phyloP scores from a whole-genome alignment of 53 echinoderm and acorn worm species.

The Apostichopus leukothele region DNA sequence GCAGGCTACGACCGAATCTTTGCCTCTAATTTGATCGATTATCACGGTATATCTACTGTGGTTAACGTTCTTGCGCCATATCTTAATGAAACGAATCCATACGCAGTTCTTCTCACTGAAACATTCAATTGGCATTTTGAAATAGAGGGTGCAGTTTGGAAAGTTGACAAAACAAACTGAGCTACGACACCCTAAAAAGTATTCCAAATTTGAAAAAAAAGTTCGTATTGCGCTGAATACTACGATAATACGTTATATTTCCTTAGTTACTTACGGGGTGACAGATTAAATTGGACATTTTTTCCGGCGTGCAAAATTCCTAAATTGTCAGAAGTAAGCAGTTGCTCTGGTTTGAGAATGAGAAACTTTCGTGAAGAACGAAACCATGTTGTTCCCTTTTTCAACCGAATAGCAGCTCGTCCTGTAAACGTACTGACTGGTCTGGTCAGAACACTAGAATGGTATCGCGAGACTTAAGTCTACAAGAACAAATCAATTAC shows the following conservation, averaged over 20 bases:
- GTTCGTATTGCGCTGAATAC: constrained; percentile 22
- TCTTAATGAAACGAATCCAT: neutral
- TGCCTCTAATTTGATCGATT: constrained; percentile 12
- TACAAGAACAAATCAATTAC: too few relatives aligned
- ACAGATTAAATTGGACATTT: neutral
- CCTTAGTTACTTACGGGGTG: constrained; percentile 61
- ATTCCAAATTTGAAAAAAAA: neutral
- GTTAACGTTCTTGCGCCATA: neutral
- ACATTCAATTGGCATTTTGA: neutral
- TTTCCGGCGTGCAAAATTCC: neutral
- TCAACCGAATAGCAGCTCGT: neutral
- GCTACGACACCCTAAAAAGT: neutral
- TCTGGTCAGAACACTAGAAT: constrained; percentile 19
- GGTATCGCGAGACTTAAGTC: neutral
- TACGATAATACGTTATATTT: constrained; percentile 65
- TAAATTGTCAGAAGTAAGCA: constrained; percentile 49
- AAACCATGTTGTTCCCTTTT: constrained; percentile 63
- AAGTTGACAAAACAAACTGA: neutral
- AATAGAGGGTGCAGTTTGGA: neutral
- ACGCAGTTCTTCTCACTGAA: constrained; percentile 20
- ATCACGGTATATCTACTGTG: neutral
- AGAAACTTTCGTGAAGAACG: constrained; percentile 60
- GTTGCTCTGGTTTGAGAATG: constrained; percentile 55
- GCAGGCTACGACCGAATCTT: constrained; percentile 24
- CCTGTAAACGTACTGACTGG: neutral